Evolutionary conservation across 2,888 invertebrate species (phyloP), one percentile per base, ranked within the genome.

Genomic region (Hemithea aestivaria): DNA sequence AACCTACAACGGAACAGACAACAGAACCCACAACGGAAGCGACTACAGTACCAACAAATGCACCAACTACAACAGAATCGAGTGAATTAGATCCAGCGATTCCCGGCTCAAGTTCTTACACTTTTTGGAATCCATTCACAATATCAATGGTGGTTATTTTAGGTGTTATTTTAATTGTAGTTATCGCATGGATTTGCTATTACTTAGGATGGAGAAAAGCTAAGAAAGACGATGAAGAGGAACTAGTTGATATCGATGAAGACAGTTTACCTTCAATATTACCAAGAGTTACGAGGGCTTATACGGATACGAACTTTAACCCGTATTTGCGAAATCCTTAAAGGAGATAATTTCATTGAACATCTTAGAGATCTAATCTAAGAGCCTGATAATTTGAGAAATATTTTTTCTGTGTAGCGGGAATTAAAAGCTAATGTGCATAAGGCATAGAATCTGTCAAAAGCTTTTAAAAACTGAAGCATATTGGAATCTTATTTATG

Each of bases 101-200:
- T 11, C 32, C 40, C 7, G 25, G 9, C 4, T 8, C 21, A 10
- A 26, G n/a, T 7, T 12, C 10, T 34, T 31, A 38, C 10, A 36
- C 6, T 2, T 36, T 44, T 21, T 44, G 44, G 44, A 44, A 28
- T 26, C 39, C 44, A 20, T 27, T 44, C 2, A 39, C 39, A n/a
- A 44, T 44, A 12, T 20, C 39, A 12, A 39, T 44, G 39, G 39
- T 44, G 7, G 34, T 38, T 1, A 34, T 43, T 8, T 23, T 43
- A 4, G 27, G 30, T 27, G 27, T 37, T 6, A 11, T 37, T 24
- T 23, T 10, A 7, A 6, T 43, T n/a, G 24, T 38, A 3, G 7
- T 30, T 12, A 23, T 35, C 8, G 29, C 42, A 9, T 10, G 8
- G 7, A 27, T 30, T n/a, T 27, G 26, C 6, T 43, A 43, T 23